Percentiles rank a stretch among this genome's conserved stretches.
phyloP scores from a whole-genome alignment of 2,797 vertebrate species.

The Gallinago nigripennis region DNA sequence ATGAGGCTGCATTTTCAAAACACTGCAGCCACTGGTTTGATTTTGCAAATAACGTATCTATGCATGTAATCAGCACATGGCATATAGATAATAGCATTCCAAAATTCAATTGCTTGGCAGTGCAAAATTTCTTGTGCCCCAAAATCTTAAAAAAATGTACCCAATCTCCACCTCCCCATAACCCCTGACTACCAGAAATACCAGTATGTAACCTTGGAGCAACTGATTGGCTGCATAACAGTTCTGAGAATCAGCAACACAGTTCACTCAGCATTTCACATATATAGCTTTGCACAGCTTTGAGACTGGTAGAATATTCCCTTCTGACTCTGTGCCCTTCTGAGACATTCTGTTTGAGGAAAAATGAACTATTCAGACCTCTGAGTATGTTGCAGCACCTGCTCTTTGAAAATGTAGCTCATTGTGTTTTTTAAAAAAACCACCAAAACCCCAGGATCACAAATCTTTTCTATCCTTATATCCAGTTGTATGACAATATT shows the following conservation, averaged over 20 bases:
- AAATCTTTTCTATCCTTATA: background rate
- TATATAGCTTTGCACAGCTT: background rate
- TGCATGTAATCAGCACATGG: background rate
- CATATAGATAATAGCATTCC: background rate
- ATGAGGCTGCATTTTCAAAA: background rate
- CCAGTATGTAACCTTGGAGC: background rate
- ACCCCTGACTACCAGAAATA: background rate
- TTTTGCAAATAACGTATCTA: background rate
- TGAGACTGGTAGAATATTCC: background rate
- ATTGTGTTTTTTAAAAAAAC: background rate
- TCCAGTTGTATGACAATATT: background rate
- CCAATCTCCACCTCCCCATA: accelerated
- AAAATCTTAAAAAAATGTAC: background rate
- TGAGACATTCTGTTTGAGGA: background rate
- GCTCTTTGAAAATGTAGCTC: background rate
- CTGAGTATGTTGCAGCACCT: background rate
- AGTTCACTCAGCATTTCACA: background rate
- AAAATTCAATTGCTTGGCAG: background rate
- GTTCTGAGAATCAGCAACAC: background rate
- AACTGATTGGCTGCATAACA: background rate
- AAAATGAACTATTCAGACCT: background rate
- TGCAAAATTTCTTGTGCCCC: background rate
- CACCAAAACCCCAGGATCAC: background rate
- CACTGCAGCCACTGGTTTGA: background rate
- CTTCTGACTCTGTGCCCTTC: background rate